Base-by-base conservation (phyloP, 2,888 invertebrate species). In the Drosophila yooni region DNA sequence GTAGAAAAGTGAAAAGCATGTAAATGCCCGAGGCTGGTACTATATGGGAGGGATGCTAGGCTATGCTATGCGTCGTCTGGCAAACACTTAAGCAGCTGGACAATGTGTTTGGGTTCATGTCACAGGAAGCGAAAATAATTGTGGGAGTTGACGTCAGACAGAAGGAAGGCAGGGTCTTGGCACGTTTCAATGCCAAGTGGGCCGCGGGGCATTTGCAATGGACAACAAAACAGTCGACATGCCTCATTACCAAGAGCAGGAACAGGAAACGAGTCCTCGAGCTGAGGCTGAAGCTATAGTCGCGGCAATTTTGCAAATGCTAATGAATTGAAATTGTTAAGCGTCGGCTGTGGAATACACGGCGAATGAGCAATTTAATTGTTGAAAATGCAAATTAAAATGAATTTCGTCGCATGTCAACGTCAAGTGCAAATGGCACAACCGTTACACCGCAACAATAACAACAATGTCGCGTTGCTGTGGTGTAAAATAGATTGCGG, bases 21-120 rank as follows among this genome's bases (percentile, higher is more conserved):
- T 76, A 81, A 85, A 81, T 69, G 88, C 89, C 73, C 43, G 2
- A 11, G 78, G 87, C 89, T 52, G 29, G 67, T 53, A 74, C 74
- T 80, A 76, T 46, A 48, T 53, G 68, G 46, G 52, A 54, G 29
- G 46, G 43, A 34, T 54, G 50, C 11, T 46, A 21, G 33, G 27
- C 21, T 40, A 11, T 40, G 38, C 31, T 18, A 63, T 57, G 68
- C 68, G 66, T 71, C 56, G 82, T 56, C 80, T 71, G 83, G 70
- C 76, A 76, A 71, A 75, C 86, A 88, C 84, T 84, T 88, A 81
- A 88, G 83, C 80, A 84, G 86, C 88, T 83, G 88, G 86, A 88
- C 88, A 76, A 68, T 76, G 74, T 74, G 63, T 61, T 80, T 40
- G 65, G 67, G 63, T 33, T 62, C 62, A 63, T 70, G 70, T 70